Conservation (phyloP, 2,797 vertebrate genomes). For the Chromobotia macracanthus region DNA sequence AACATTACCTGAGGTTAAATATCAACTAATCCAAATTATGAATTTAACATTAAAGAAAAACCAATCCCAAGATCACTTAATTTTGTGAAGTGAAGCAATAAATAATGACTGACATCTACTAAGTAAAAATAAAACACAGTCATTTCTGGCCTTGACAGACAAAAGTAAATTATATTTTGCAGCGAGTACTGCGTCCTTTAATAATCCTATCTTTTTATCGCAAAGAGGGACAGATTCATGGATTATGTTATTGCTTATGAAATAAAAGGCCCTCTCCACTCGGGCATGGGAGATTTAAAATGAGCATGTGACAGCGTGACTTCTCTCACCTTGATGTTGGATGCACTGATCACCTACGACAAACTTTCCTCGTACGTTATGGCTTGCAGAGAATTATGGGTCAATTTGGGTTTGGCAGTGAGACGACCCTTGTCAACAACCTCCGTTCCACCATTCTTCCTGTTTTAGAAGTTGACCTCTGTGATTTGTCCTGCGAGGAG, state of each 20-base stretch:
- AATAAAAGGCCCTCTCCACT: constrained; percentile 31
- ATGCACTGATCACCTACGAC: constrained; percentile 37
- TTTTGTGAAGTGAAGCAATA: constrained; percentile 12
- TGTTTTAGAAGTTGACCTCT: constrained; percentile 54
- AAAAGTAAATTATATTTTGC: constrained; percentile 13
- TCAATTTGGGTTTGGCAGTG: constrained; percentile 57
- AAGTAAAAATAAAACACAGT: not conserved
- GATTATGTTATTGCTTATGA: constrained; percentile 37
- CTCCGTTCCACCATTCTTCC: constrained; percentile 43
- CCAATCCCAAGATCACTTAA: constrained; percentile 1
- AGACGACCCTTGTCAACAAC: constrained; percentile 50
- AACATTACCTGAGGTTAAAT: not conserved
- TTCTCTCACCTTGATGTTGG: constrained; percentile 56
- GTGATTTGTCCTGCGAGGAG: constrained; percentile 58
- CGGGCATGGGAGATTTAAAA: constrained; percentile 30
- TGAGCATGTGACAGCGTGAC: constrained; percentile 37
- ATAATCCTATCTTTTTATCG: constrained; percentile 19
- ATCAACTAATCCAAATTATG: not conserved
- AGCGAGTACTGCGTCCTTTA: not conserved
- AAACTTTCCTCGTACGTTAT: constrained; percentile 54
- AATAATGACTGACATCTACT: not conserved
- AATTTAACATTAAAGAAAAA: not conserved
- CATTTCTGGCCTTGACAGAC: constrained; percentile 2
- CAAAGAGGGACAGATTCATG: constrained; percentile 30
- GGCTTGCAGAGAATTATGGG: constrained; percentile 61